These are phyloP conservation scores for Falco naumanni DNA, from an alignment of 2,797 vertebrate genomes.

Conservation along the genomic window DNA sequence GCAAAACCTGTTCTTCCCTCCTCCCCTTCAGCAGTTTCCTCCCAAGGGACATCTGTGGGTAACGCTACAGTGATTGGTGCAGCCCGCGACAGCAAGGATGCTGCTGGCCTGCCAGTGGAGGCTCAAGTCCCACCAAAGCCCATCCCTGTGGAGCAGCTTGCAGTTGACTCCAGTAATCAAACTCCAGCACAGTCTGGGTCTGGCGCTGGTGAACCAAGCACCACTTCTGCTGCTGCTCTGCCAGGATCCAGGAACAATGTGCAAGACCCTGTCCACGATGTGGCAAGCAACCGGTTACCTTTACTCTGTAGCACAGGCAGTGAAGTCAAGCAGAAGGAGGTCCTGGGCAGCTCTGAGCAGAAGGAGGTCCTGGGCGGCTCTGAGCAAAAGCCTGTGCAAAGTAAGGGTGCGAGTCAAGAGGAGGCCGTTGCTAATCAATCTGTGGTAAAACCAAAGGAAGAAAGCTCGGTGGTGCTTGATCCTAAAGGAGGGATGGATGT, in stretches of 20 bases:
- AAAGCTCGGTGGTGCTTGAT: slow-evolving; percentile 15
- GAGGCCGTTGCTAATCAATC: not conserved
- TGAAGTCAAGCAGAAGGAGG: slow-evolving; percentile 15
- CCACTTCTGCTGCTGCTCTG: not conserved
- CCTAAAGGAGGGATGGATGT: slow-evolving; percentile 15
- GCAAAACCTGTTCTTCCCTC: not conserved
- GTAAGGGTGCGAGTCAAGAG: not conserved
- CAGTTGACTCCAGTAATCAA: slow-evolving; percentile 66
- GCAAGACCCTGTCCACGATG: not conserved
- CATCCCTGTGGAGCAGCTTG: slow-evolving; percentile 80
- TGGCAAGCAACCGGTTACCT: not conserved
- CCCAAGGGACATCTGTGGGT: slow-evolving; percentile 57
- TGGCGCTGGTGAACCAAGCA: not conserved
- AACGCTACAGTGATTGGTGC: slow-evolving; percentile 35
- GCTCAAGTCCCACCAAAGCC: slow-evolving; percentile 28
- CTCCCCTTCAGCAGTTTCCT: not conserved
- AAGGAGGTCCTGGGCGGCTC: not conserved
- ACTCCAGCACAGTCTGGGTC: slow-evolving; percentile 20
- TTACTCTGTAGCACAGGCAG: not conserved
- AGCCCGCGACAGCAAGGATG: not conserved
- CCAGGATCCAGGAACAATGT: not conserved
- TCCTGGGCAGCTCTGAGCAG: not conserved
- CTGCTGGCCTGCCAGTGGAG: not conserved
- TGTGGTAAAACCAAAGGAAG: slow-evolving; percentile 46
- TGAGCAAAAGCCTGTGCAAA: slow-evolving; percentile 15